Conservation (phyloP, 2,797 vertebrate genomes). For the Dipus sagitta region DNA sequence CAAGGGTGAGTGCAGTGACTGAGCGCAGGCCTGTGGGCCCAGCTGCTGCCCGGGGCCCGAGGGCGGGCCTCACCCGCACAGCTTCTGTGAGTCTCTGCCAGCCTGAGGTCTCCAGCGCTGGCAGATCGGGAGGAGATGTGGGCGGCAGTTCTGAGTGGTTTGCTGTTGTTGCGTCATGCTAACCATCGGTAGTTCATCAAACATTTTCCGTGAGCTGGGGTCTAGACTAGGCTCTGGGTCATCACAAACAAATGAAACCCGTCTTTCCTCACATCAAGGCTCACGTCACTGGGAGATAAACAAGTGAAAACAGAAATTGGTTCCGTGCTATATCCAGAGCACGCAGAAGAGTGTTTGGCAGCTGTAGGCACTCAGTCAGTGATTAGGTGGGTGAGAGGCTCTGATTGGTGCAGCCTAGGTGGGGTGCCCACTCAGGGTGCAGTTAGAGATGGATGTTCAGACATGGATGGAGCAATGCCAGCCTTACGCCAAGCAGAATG, state of each 20-base stretch:
- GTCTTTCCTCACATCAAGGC: neutral
- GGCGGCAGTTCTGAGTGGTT: neutral
- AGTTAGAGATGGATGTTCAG: neutral
- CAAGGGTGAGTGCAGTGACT: constrained; percentile 86
- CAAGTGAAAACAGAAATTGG: neutral
- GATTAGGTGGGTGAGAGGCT: neutral
- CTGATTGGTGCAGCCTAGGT: neutral
- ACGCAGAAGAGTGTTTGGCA: neutral
- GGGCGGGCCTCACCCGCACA: neutral
- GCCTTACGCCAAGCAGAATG: neutral
- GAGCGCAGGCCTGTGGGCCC: fast-evolving
- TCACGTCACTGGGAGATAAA: neutral
- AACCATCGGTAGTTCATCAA: neutral
- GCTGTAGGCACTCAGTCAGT: neutral
- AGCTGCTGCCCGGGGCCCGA: too few relatives aligned
- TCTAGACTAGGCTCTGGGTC: neutral
- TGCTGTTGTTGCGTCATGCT: neutral
- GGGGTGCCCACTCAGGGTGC: neutral
- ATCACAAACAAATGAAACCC: neutral
- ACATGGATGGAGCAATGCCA: neutral
- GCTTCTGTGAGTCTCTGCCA: neutral
- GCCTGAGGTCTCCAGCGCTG: neutral
- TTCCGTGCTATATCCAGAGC: neutral
- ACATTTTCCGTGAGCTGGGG: neutral
- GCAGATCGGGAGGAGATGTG: neutral